Percentiles rank a stretch among this genome's conserved stretches.
Conservation (phyloP, 1,140 invertebrate species). For the Aporrectodea caliginosa region DNA sequence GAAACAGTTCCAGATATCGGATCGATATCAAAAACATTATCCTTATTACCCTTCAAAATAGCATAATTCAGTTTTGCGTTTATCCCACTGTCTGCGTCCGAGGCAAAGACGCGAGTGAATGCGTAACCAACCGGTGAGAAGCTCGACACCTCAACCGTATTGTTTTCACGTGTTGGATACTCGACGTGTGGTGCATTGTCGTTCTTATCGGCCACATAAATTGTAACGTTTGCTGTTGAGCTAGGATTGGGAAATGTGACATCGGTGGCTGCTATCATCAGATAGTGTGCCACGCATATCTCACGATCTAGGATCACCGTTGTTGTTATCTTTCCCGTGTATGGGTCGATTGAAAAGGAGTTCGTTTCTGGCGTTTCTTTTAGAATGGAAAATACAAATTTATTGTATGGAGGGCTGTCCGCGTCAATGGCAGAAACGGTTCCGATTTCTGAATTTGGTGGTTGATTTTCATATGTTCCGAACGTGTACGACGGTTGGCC, state of each 20-base stretch:
- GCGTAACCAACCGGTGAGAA: neutral
- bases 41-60: conserved; percentile 24
- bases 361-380: conserved; percentile 25
- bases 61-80: conserved; percentile 26
- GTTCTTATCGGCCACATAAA: conserved; percentile 34
- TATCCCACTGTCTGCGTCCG: conserved; percentile 26
- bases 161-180: conserved; percentile 14
- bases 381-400: neutral
- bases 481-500: conserved; percentile 33
- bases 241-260: conserved; percentile 26
- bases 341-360: conserved; percentile 35
- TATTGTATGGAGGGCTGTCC: neutral
- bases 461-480: conserved; percentile 36
- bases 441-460: conserved; percentile 37
- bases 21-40: conserved; percentile 24
- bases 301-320: neutral
- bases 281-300: conserved; percentile 26
- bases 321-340: conserved; percentile 19
- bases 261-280: conserved; percentile 25
- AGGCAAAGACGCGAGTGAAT: conserved; percentile 11
- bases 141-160: conserved; percentile 4
- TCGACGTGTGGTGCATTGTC: conserved; percentile 26
- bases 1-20: conserved; percentile 12
- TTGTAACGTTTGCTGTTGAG: conserved; percentile 25
- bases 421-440: conserved; percentile 11